Conservation (phyloP, 2,888 invertebrate species). For the Mimumesa dahlbomi region DNA sequence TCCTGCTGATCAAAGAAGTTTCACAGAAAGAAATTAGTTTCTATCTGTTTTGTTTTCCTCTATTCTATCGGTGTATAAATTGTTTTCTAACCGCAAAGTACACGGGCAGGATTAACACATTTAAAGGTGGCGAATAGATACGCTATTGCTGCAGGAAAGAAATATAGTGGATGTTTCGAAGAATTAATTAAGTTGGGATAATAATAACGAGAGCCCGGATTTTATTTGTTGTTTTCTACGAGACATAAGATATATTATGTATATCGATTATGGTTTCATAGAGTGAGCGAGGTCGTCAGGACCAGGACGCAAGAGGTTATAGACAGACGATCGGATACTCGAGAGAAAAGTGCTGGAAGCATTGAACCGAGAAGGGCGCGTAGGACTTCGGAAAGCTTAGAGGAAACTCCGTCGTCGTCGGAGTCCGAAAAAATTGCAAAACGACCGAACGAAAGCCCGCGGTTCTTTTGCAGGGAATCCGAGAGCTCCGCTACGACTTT, state of each 20-base stretch:
- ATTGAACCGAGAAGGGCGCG: background rate
- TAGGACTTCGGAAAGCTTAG: background rate
- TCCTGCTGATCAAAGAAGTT: slow-evolving; percentile 5
- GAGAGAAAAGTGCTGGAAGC: background rate
- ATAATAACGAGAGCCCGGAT: no score
- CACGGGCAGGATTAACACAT: slow-evolving; percentile 35
- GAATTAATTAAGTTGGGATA: no score
- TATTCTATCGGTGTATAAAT: slow-evolving; percentile 11
- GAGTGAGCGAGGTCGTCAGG: slow-evolving; percentile 9
- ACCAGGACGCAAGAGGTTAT: slow-evolving; percentile 3
- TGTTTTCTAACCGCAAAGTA: slow-evolving; percentile 38
- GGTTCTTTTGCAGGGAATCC: slow-evolving; percentile 27
- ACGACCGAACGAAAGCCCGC: slow-evolving; percentile 16
- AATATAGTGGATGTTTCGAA: no score
- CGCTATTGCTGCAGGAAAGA: no score
- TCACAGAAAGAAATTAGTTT: no score
- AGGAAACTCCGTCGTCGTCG: background rate
- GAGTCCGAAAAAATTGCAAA: slow-evolving; percentile 17
- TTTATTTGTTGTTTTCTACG: no score
- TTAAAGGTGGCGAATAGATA: slow-evolving; percentile 12
- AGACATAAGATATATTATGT: background rate
- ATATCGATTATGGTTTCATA: slow-evolving; percentile 42
- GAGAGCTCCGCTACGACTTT: slow-evolving; percentile 11
- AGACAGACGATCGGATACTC: background rate
- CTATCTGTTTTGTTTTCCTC: no score